Percentiles rank a stretch among this genome's conserved stretches.
These are phyloP conservation scores for Sphaerodactylus townsendi DNA, from an alignment of 2,113 vertebrate genomes.

Conservation along the genomic window DNA sequence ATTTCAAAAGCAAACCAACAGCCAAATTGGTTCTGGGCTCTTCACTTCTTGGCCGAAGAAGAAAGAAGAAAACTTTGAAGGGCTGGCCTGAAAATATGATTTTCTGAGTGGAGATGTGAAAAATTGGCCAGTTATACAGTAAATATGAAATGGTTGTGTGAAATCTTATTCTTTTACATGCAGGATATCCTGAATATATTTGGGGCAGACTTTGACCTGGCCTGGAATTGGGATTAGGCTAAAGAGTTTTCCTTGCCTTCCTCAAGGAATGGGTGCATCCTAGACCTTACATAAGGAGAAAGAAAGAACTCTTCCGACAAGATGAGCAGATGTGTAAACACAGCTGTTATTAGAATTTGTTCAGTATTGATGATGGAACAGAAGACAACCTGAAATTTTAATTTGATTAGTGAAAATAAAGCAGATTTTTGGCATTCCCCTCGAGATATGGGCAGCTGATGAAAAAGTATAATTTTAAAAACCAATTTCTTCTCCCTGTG, in stretches of 20 bases:
- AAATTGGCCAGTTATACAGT: conserved; percentile 99
- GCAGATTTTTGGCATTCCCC: conserved; percentile 51
- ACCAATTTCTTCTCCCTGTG: conserved; percentile 34
- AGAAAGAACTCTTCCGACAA: neutral
- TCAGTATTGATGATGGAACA: neutral
- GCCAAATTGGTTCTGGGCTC: neutral
- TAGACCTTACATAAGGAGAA: neutral
- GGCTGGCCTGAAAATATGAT: neutral
- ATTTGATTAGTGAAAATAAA: conserved; percentile 55
- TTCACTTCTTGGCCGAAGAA: neutral
- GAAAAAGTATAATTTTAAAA: conserved; percentile 12
- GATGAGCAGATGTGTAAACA: neutral
- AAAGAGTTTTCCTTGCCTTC: too few relatives aligned
- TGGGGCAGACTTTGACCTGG: too few relatives aligned
- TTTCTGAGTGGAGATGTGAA: conserved; percentile 93
- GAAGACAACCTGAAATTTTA: conserved; percentile 47
- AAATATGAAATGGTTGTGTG: conserved; percentile 99
- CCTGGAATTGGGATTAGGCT: too few relatives aligned
- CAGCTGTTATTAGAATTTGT: conserved; percentile 11
- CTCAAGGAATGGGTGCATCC: neutral
- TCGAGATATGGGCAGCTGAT: conserved; percentile 30
- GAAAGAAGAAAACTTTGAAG: neutral
- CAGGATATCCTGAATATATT: neutral
- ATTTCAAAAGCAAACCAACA: neutral
- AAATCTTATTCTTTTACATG: conserved; percentile 99